A percentile compares a stretch with the other conserved stretches of the same genome.
Evolutionary conservation across 1,140 invertebrate species (phyloP).

Genomic region (Pachyrhynchus sulphureomaculatus): DNA sequence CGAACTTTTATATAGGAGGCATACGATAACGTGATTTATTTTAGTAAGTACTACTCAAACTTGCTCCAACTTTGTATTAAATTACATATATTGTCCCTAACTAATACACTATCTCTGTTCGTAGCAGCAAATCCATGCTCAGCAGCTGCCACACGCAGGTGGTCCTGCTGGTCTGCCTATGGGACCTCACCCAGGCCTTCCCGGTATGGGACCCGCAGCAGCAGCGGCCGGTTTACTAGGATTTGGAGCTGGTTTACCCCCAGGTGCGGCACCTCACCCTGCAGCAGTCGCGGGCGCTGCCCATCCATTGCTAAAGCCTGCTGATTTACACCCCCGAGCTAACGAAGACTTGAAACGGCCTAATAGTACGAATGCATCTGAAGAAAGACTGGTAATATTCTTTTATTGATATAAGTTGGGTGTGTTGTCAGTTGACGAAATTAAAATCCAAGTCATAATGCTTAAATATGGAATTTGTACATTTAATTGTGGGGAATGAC

Average conservation of each 20-base stretch:
- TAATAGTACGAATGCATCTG: conserved; percentile 44
- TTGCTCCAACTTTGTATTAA: too few relatives aligned
- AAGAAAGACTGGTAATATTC: conserved; percentile 50
- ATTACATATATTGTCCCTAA: too few relatives aligned
- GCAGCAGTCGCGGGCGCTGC: conserved; percentile 53
- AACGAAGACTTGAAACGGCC: conserved; percentile 48
- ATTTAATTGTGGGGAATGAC: too few relatives aligned
- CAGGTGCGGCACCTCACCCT: conserved; percentile 54
- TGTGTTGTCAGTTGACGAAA: too few relatives aligned
- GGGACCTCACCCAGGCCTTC: conserved; percentile 70
- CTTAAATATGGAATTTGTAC: too few relatives aligned
- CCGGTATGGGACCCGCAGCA: conserved; percentile 53
- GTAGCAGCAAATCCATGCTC: conserved; percentile 86
- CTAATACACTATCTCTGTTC: conserved; percentile 24
- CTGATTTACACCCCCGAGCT: conserved; percentile 62
- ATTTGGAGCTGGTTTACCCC: conserved; percentile 54
- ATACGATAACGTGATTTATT: too few relatives aligned
- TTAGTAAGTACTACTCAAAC: too few relatives aligned
- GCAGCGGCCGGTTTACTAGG: conserved; percentile 46
- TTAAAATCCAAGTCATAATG: too few relatives aligned
- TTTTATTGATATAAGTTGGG: conserved; percentile 25
- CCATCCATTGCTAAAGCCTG: conserved; percentile 61
- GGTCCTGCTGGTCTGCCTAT: conserved; percentile 66
- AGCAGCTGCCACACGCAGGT: conserved; percentile 76
- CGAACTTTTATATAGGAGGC: too few relatives aligned